Evolutionary conservation across 2,888 invertebrate species (phyloP), one percentile per base, ranked within the genome.

Genomic region (Aromia moschata): DNA sequence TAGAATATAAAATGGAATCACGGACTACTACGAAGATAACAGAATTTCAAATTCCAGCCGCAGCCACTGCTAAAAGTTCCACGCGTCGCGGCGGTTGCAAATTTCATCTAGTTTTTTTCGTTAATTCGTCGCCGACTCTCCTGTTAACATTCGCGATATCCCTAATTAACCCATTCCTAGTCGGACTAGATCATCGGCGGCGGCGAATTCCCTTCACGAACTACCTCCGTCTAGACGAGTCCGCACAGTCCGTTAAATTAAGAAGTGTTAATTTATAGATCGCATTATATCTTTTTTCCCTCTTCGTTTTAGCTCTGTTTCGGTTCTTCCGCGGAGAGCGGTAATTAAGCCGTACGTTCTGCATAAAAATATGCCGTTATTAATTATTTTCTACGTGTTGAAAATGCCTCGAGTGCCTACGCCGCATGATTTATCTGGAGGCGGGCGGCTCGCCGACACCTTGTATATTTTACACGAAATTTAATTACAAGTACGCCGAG

Each of bases 341-440:
- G n/a, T 68, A 68, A 69, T 68, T 68, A 65, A 66, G 56, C 62
- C 45, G 57, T 70, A 67, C 66, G 64, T 68, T 58, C 58, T 68
- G 70, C 68, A 70, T 70, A 70, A 65, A 70, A 70, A 70, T 69
- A 65, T 67, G 65, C 63, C 33, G 49, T 61, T 68, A 66, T 70
- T 69, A 70, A 68, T 69, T 69, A 66, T 65, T 62, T 58, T 33
- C 57, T 58, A 68, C 67, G 67, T 67, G 68, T 53, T 62, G 56
- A 45, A 64, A 62, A 59, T 61, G 57, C 52, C 33, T 56, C 54
- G 62, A 53, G 56, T 61, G 59, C 46, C 33, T n/a, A n/a, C n/a
- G n/a, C n/a, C 15, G 31, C 18, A 47, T 56, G 56, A 65, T 65
- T 65, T 63, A 65, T 56, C 37, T 43, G 49, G 30, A 53, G 33